phyloP scores from a whole-genome alignment of 2,888 invertebrate species.

The Aphrophora alni region DNA sequence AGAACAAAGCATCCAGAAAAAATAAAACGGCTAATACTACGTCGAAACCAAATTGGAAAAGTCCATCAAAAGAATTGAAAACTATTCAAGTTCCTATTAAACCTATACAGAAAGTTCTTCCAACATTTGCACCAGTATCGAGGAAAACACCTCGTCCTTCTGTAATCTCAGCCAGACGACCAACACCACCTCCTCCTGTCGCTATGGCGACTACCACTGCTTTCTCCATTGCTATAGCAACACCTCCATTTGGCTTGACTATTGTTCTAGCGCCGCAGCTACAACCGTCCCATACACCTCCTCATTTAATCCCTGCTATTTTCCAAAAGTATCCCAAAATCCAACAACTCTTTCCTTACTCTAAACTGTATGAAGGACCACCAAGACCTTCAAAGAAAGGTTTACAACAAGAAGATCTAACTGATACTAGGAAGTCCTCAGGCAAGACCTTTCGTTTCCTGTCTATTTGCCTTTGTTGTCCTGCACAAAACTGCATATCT shows the following conservation, averaged over 20 bases:
- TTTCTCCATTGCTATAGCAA: slow-evolving; percentile 43
- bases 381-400: slow-evolving; percentile 49
- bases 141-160: slow-evolving; percentile 45
- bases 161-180: slow-evolving; percentile 45
- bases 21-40: slow-evolving; percentile 62
- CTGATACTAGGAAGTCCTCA: slow-evolving; percentile 44
- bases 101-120: slow-evolving; percentile 16
- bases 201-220: slow-evolving; percentile 30
- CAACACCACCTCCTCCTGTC: slow-evolving; percentile 43
- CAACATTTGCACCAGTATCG: slow-evolving; percentile 12
- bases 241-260: slow-evolving; percentile 52
- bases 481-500: background rate
- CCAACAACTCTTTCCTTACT: slow-evolving; percentile 60
- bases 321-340: slow-evolving; percentile 79
- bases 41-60: slow-evolving; percentile 57
- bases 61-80: slow-evolving; percentile 15
- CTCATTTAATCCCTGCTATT: slow-evolving; percentile 68
- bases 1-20: slow-evolving; percentile 65
- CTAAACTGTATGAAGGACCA: too few relatives aligned
- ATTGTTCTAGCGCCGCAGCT: slow-evolving; percentile 55
- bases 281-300: slow-evolving; percentile 56
- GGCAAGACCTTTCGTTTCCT: slow-evolving; percentile 44
- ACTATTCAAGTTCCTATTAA: background rate
- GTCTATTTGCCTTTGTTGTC: background rate
- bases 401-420: slow-evolving; percentile 34